These are phyloP conservation scores for Bimastos eiseni DNA, from an alignment of 2,888 invertebrate species.

Conservation along the genomic window DNA sequence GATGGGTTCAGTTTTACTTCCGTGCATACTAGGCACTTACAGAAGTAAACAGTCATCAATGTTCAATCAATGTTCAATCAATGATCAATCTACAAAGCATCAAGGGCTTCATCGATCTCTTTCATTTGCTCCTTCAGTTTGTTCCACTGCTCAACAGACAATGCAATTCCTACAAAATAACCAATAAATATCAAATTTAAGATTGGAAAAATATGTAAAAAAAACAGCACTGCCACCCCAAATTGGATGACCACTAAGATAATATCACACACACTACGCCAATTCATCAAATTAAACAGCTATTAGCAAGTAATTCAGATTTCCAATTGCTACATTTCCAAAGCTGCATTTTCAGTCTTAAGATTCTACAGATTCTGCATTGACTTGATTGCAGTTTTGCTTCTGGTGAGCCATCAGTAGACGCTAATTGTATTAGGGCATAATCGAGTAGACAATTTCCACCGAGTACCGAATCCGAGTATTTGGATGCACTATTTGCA, in stretches of 20 bases:
- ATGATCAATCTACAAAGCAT: background rate
- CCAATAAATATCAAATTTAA: background rate
- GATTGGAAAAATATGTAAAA: background rate
- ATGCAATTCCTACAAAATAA: constrained; percentile 18
- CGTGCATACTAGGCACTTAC: background rate
- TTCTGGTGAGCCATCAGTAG: too few species aligned
- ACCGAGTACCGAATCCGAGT: too few species aligned
- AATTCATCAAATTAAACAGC: background rate
- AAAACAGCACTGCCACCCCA: background rate
- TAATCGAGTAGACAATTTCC: too few species aligned
- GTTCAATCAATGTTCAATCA: background rate
- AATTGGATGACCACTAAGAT: background rate
- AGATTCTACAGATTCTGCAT: too few species aligned
- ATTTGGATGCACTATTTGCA: too few species aligned
- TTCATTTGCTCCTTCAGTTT: constrained; percentile 28
- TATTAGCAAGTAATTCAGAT: too few species aligned
- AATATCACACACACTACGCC: background rate
- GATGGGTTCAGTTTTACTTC: background rate
- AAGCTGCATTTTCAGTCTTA: too few species aligned
- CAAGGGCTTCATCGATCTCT: constrained; percentile 15
- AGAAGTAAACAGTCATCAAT: background rate
- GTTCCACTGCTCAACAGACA: constrained; percentile 27
- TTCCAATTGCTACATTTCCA: too few species aligned
- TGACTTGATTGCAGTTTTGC: too few species aligned
- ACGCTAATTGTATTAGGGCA: too few species aligned